Percentiles rank a stretch among this genome's conserved stretches.
These are phyloP conservation scores for Nomada fucata DNA, from an alignment of 2,888 invertebrate species.

Conservation along the genomic window DNA sequence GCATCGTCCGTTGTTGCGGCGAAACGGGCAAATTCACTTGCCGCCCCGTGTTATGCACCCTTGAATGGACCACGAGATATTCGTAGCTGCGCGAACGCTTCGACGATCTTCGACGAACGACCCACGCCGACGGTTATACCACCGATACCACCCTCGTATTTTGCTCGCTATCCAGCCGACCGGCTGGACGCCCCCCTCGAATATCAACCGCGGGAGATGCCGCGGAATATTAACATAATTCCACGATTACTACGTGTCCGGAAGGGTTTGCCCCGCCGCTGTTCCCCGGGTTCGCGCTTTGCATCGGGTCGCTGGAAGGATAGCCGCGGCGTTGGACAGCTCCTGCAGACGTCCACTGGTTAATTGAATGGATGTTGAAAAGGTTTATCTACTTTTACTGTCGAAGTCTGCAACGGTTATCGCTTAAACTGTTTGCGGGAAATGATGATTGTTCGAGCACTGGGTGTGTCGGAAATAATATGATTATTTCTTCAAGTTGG, in stretches of 20 bases:
- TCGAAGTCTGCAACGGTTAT: no score
- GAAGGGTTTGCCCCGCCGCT: not conserved
- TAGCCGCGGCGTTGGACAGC: not conserved
- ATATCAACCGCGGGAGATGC: constrained; percentile 44
- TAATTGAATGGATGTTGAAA: no score
- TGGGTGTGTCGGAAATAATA: no score
- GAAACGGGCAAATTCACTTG: constrained; percentile 72
- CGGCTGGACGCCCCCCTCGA: constrained; percentile 18
- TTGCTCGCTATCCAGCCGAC: constrained; percentile 6
- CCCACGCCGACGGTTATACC: not conserved
- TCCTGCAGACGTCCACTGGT: not conserved
- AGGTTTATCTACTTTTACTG: no score
- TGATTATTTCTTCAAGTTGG: no score
- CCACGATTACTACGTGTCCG: constrained; percentile 9
- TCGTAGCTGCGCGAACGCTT: constrained; percentile 49
- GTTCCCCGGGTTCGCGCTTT: not conserved
- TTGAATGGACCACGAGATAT: constrained; percentile 58
- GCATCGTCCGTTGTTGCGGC: constrained; percentile 73
- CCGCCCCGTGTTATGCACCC: constrained; percentile 54
- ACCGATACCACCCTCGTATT: no score
- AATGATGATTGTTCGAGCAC: no score
- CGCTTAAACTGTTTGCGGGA: no score
- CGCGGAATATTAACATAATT: constrained; percentile 57
- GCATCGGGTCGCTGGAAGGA: not conserved
- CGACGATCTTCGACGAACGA: constrained; percentile 24